phyloP scores from a whole-genome alignment of 2,888 invertebrate species.

The Thyatira batis region DNA sequence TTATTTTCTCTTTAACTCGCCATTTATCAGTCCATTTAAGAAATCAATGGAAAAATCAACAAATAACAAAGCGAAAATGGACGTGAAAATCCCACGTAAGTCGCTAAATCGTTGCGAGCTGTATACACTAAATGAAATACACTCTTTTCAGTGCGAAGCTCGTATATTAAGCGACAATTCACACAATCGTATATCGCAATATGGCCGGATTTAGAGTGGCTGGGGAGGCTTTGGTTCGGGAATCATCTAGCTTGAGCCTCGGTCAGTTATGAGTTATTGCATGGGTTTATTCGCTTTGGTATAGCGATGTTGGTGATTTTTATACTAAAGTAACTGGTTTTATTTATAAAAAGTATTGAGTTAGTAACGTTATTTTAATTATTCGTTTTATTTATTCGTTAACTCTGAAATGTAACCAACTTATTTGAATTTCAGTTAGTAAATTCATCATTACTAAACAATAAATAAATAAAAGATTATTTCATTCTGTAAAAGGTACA shows the following conservation, averaged over 20 bases:
- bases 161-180: conserved; percentile 42
- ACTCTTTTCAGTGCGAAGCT: conserved; percentile 9
- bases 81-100: conserved; percentile 6
- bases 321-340: background rate
- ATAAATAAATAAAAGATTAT: too few species aligned
- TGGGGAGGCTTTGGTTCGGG: conserved; percentile 16
- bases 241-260: conserved; percentile 25
- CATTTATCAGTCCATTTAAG: background rate
- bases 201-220: conserved; percentile 30
- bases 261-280: conserved; percentile 33
- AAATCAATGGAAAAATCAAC: background rate
- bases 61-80: background rate
- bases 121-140: conserved; percentile 29
- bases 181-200: conserved; percentile 46
- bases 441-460: too few species aligned
- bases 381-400: too few species aligned
- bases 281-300: conserved; percentile 1
- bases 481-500: too few species aligned
- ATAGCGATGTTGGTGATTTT: background rate
- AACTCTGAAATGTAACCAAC: too few species aligned
- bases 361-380: too few species aligned
- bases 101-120: conserved; percentile 21
- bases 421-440: too few species aligned
- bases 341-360: too few species aligned
- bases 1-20: background rate